These are phyloP conservation scores for Oreotrochilus melanogaster DNA, from an alignment of 2,113 vertebrate genomes.

Conservation along the genomic window DNA sequence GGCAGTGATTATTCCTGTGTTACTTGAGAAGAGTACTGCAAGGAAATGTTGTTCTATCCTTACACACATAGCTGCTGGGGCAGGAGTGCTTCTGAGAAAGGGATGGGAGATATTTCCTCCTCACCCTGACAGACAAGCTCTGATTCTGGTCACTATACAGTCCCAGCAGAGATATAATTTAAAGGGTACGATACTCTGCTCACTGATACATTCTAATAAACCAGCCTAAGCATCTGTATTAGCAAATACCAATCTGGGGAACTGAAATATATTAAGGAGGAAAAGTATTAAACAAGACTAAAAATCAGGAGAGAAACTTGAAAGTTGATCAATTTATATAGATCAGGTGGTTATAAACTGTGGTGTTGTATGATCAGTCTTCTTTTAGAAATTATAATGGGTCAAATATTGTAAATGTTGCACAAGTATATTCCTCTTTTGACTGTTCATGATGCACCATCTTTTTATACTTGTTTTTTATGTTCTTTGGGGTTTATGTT, in stretches of 20 bases:
- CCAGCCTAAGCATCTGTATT: not conserved
- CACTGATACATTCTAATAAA: not conserved
- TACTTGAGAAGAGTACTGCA: not conserved
- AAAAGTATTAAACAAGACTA: not conserved
- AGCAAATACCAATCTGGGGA: not conserved
- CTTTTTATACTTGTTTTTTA: not conserved
- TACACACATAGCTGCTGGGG: not conserved
- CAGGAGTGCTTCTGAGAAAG: not conserved
- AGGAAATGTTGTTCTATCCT: accelerated
- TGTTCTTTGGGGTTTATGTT: not conserved
- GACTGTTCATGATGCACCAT: not conserved
- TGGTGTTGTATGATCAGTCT: not conserved
- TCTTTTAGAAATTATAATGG: not conserved
- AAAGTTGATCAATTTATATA: not conserved
- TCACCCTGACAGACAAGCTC: not conserved
- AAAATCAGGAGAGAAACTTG: not conserved
- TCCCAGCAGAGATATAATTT: not conserved
- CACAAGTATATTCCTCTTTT: not conserved
- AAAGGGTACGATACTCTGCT: not conserved
- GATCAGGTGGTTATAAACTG: not conserved
- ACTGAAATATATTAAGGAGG: not conserved
- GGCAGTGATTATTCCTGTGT: accelerated
- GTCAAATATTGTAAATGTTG: not conserved
- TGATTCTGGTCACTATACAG: not conserved
- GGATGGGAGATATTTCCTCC: not conserved